Conservation (phyloP, 1,140 invertebrate genomes). For the Drosophila mojavensis region DNA sequence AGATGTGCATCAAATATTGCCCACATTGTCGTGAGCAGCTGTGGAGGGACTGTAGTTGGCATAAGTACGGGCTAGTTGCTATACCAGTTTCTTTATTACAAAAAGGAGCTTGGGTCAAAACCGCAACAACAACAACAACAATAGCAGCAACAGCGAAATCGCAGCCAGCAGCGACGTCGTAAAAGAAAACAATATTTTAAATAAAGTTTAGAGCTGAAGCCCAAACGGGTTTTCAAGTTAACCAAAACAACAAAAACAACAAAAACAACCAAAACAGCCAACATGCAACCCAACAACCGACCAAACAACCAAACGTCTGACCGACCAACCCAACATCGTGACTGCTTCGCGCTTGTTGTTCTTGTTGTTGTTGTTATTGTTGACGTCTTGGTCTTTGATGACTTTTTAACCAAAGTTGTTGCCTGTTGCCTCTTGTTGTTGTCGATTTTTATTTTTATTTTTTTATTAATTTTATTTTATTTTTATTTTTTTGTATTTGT, state of each 20-base stretch:
- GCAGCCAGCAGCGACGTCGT: slow-evolving; percentile 66
- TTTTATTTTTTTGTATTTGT: neutral
- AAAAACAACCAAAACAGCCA: slow-evolving; percentile 35
- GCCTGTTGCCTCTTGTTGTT: slow-evolving; percentile 39
- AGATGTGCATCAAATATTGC: slow-evolving; percentile 75
- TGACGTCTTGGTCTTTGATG: slow-evolving; percentile 75
- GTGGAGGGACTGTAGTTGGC: slow-evolving; percentile 34
- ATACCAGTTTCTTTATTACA: slow-evolving; percentile 80
- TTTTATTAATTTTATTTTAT: slow-evolving; percentile 19
- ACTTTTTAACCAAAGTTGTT: slow-evolving; percentile 75
- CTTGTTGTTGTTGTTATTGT: slow-evolving; percentile 55
- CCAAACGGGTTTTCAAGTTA: slow-evolving; percentile 69
- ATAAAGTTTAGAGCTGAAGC: slow-evolving; percentile 79
- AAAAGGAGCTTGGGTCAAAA: slow-evolving; percentile 80
- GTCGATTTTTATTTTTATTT: slow-evolving; percentile 43
- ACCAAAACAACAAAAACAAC: slow-evolving; percentile 30
- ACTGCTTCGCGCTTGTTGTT: slow-evolving; percentile 53
- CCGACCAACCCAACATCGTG: slow-evolving; percentile 64
- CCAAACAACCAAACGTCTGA: slow-evolving; percentile 46
- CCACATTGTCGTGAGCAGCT: slow-evolving; percentile 68
- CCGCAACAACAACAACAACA: slow-evolving; percentile 45
- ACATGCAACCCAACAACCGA: slow-evolving; percentile 1
- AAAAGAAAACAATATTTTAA: slow-evolving; percentile 82
- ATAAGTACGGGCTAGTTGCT: slow-evolving; percentile 56
- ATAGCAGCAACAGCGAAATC: slow-evolving; percentile 11